Conservation (phyloP, 2,888 invertebrate species). For the Euzophera pinguis region DNA sequence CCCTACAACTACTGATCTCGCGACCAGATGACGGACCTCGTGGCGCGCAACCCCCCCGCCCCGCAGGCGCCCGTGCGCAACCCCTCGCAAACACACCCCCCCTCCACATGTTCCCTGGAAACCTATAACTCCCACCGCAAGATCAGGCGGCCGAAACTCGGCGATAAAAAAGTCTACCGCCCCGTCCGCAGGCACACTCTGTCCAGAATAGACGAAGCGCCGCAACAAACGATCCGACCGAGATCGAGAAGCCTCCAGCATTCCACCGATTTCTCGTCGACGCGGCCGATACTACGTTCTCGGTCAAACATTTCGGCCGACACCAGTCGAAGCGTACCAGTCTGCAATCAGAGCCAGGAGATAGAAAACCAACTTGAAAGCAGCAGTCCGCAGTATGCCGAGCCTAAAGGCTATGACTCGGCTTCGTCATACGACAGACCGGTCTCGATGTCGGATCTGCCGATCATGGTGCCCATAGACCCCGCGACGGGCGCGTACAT, state of each 20-base stretch:
- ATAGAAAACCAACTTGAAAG: conserved; percentile 48
- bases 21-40: conserved; percentile 77
- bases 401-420: conserved; percentile 52
- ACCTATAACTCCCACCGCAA: conserved; percentile 72
- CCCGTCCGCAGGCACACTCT: conserved; percentile 59
- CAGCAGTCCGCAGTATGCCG: conserved; percentile 65
- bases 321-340: conserved; percentile 69
- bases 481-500: conserved; percentile 58
- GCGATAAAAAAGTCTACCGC: conserved; percentile 60
- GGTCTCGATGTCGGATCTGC: conserved; percentile 64
- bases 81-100: conserved; percentile 39
- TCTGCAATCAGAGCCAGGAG: conserved; percentile 65
- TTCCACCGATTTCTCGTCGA: conserved; percentile 62
- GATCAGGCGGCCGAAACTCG: conserved; percentile 51
- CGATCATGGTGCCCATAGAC: conserved; percentile 62
- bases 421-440: conserved; percentile 53
- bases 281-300: conserved; percentile 55
- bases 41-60: conserved; percentile 69
- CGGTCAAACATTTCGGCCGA: conserved; percentile 68
- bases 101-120: conserved; percentile 42
- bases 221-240: conserved; percentile 37
- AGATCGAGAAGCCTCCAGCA: conserved; percentile 57
- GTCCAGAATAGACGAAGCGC: conserved; percentile 68
- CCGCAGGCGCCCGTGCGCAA: conserved; percentile 72
- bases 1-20: conserved; percentile 92